Percentiles rank a stretch among this genome's conserved stretches.
phyloP scores from a whole-genome alignment of 2,888 invertebrate genomes.

The Anthoptus insignis region DNA sequence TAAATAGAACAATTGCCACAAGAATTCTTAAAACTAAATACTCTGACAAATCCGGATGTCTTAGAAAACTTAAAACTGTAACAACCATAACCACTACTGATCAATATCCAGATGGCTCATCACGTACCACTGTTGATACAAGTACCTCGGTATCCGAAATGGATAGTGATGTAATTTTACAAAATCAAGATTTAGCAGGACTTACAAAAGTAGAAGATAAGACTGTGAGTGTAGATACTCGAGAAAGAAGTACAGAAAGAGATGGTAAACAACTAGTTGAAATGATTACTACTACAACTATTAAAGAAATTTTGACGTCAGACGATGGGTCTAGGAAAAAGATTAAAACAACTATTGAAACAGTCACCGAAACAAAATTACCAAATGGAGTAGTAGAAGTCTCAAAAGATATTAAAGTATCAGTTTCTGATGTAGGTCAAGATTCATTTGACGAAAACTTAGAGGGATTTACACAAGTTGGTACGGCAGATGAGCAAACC shows the following conservation, averaged over 20 bases:
- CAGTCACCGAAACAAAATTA: conserved; percentile 67
- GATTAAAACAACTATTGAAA: conserved; percentile 66
- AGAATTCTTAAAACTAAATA: conserved; percentile 67
- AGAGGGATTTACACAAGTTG: conserved; percentile 62
- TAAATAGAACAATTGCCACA: conserved; percentile 64
- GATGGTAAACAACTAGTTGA: conserved; percentile 68
- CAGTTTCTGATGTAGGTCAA: conserved; percentile 67
- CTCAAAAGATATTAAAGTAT: conserved; percentile 76
- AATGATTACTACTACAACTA: conserved; percentile 74
- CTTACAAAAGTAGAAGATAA: conserved; percentile 64
- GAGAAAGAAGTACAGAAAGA: conserved; percentile 59
- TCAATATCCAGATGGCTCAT: conserved; percentile 72
- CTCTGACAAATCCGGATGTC: conserved; percentile 55
- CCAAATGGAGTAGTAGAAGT: conserved; percentile 74
- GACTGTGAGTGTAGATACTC: conserved; percentile 65
- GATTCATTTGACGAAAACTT: conserved; percentile 70
- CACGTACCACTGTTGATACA: conserved; percentile 67
- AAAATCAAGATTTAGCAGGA: conserved; percentile 57
- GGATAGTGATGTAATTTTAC: conserved; percentile 52
- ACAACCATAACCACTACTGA: conserved; percentile 72
- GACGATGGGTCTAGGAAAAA: conserved; percentile 28
- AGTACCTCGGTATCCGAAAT: conserved; percentile 70
- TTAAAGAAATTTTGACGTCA: conserved; percentile 69
- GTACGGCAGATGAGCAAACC: conserved; percentile 63
- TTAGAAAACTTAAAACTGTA: conserved; percentile 66